A percentile compares a stretch with the other conserved stretches of the same genome.
Evolutionary conservation across 2,888 invertebrate genomes (phyloP).

Genomic region (Agrilus biguttatus): DNA sequence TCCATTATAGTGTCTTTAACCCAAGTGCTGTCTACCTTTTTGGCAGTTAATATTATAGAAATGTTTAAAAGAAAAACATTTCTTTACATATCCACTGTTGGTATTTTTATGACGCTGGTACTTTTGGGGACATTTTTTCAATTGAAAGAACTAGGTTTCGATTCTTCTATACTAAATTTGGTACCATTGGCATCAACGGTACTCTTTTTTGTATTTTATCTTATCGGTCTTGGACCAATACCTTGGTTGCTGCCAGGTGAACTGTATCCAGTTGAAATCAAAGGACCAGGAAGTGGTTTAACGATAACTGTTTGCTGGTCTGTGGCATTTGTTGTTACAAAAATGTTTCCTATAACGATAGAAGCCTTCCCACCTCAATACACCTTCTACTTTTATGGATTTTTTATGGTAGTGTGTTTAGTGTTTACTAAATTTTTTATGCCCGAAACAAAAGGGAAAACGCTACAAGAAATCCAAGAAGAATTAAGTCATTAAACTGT

Average conservation of each 20-base stretch:
- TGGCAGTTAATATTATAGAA: conserved; percentile 55
- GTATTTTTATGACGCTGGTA: conserved; percentile 3
- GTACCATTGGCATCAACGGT: conserved; percentile 8
- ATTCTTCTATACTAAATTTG: conserved; percentile 1
- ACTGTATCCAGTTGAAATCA: conserved; percentile 9
- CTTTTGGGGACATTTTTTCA: too few species aligned
- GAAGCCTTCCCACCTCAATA: conserved; percentile 4
- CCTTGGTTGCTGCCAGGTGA: conserved; percentile 11
- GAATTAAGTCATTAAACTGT: too few species aligned
- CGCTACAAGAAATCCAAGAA: too few species aligned
- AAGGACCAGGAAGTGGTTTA: conserved; percentile 10
- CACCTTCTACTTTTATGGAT: conserved; percentile 10
- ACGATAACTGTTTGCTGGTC: conserved; percentile 9
- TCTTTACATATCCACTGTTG: conserved; percentile 5
- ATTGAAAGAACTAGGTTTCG: too few species aligned
- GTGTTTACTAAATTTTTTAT: conserved; percentile 9
- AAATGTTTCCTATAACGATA: conserved; percentile 9
- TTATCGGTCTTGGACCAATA: conserved; percentile 10
- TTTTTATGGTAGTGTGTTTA: conserved; percentile 6
- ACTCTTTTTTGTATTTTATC: conserved; percentile 7
- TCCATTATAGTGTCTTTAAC: conserved; percentile 64
- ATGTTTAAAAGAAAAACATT: conserved; percentile 55
- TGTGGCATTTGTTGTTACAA: conserved; percentile 8
- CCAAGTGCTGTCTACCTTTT: conserved; percentile 51
- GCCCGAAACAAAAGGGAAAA: conserved; percentile 3